phyloP scores from a whole-genome alignment of 2,113 vertebrate species.

The Clarias magur region DNA sequence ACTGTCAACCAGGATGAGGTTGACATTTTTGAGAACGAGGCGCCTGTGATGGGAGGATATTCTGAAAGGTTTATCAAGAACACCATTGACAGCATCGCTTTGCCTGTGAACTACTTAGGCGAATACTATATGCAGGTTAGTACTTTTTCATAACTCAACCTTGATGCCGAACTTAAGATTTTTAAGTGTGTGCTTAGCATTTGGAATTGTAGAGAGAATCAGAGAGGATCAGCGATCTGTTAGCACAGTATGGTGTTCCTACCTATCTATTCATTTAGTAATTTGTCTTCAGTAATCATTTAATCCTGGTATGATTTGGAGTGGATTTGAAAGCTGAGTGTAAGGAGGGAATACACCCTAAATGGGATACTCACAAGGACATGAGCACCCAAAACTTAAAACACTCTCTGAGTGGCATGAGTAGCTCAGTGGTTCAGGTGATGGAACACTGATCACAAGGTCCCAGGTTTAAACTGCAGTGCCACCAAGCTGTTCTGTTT shows the following conservation, averaged over 20 bases:
- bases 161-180: neutral
- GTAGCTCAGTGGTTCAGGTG: no score
- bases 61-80: slow-evolving; percentile 1
- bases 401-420: no score
- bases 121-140: slow-evolving; percentile 69
- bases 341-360: neutral
- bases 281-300: neutral
- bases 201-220: neutral
- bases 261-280: neutral
- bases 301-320: neutral
- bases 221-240: neutral
- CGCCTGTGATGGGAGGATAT: slow-evolving; percentile 7
- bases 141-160: slow-evolving; percentile 26
- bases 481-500: no score
- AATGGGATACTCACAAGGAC: neutral
- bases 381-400: neutral
- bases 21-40: neutral
- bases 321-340: neutral
- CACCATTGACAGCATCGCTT: slow-evolving; percentile 59
- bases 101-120: slow-evolving; percentile 62
- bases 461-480: no score
- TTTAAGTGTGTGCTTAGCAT: neutral
- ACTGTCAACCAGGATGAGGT: slow-evolving; percentile 5
- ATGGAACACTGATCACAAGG: no score
- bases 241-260: neutral